Evolutionary conservation across 2,888 invertebrate species (phyloP).

Genomic region (Pammene fasciana): DNA sequence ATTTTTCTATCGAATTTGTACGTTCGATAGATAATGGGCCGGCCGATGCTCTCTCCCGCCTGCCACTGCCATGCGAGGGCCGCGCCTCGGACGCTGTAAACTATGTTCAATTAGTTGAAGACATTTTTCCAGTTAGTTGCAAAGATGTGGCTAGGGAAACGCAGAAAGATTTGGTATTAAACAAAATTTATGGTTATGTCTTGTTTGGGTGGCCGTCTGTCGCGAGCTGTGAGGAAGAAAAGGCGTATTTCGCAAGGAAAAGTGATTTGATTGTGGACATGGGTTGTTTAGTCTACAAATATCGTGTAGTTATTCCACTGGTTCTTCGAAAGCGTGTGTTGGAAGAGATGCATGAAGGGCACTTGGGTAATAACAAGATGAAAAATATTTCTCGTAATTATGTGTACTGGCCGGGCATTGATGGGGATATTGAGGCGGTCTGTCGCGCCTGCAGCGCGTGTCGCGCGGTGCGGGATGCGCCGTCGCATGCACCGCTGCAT

Average conservation of each 20-base stretch:
- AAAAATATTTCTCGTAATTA: conserved; percentile 8
- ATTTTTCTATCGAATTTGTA: conserved; percentile 46
- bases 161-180: conserved; percentile 9
- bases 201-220: not conserved
- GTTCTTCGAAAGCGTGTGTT: not conserved
- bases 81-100: not conserved
- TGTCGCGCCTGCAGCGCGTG: not conserved
- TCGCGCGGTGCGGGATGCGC: conserved; percentile 42
- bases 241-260: conserved; percentile 38
- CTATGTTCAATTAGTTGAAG: conserved; percentile 30
- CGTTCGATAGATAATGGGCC: conserved; percentile 42
- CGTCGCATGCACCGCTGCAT: conserved; percentile 45
- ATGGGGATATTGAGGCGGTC: conserved; percentile 14
- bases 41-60: conserved; percentile 46
- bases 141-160: conserved; percentile 18
- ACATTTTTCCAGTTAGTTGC: conserved; percentile 38
- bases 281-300: conserved; percentile 42
- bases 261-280: conserved; percentile 36
- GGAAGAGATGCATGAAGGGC: not conserved
- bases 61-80: conserved; percentile 35
- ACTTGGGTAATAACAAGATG: not conserved
- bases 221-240: conserved; percentile 28
- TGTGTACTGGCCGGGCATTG: conserved; percentile 20
- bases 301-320: not conserved
- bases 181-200: conserved; percentile 3